phyloP scores from a whole-genome alignment of 2,888 invertebrate genomes.

The Flexamia atlantica region DNA sequence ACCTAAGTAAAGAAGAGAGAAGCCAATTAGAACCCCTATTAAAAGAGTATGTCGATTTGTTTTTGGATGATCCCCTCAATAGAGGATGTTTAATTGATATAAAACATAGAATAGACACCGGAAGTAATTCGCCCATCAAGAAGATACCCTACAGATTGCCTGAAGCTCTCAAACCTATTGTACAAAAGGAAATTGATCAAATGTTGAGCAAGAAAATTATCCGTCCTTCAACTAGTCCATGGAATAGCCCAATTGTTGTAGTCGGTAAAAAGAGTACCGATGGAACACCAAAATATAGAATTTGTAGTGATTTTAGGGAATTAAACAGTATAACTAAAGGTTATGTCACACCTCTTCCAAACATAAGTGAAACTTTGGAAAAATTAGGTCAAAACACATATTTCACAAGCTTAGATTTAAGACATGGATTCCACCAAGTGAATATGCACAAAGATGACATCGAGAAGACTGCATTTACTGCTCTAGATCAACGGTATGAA shows the following conservation, averaged over 20 bases:
- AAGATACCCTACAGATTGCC: slow-evolving; percentile 28
- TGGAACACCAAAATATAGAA: not conserved
- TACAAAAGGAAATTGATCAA: not conserved
- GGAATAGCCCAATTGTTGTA: slow-evolving; percentile 4
- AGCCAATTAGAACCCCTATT: not conserved
- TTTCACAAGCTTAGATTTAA: slow-evolving; percentile 66
- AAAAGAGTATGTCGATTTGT: not conserved
- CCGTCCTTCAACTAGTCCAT: not conserved
- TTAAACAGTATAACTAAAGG: slow-evolving; percentile 64
- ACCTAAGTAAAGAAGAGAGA: not conserved
- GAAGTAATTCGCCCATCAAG: slow-evolving; percentile 11
- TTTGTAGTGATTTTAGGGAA: slow-evolving; percentile 59
- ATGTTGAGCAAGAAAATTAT: slow-evolving; percentile 5
- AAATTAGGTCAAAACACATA: slow-evolving; percentile 64
- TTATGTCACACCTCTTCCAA: slow-evolving; percentile 57
- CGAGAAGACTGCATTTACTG: slow-evolving; percentile 39
- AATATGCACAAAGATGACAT: slow-evolving; percentile 54
- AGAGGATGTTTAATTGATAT: slow-evolving; percentile 6
- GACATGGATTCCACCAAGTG: slow-evolving; percentile 67
- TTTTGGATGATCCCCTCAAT: slow-evolving; percentile 21
- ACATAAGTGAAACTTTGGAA: slow-evolving; percentile 66
- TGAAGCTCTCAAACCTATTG: not conserved
- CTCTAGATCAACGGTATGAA: slow-evolving; percentile 30
- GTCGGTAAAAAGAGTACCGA: slow-evolving; percentile 4
- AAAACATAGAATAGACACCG: not conserved